Base-by-base conservation (phyloP, 2,797 vertebrate genomes). In the Lagodon rhomboides region DNA sequence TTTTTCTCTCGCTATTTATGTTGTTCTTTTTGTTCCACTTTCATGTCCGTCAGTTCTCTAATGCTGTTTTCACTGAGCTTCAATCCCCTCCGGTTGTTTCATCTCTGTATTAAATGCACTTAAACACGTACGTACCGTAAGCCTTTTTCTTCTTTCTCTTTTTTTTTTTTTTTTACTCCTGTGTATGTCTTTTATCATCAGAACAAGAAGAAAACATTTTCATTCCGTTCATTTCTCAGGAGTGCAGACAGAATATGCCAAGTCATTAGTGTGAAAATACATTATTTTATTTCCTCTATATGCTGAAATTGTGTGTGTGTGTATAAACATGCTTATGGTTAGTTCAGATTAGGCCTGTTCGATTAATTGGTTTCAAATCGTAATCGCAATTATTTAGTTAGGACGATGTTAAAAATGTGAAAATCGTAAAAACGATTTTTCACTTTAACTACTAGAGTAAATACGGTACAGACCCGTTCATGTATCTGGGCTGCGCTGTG, bases 91-190 rank as follows among this genome's bases (percentile, higher is more conserved):
- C 41, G 30, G 38, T 79, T 71, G 47, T 86, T 87, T 85, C 59
- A 73, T 83, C 60, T 85, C 54, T 82, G 51, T 86, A 92, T 94
- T 91, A 90, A 93, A 93, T 90, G 88, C 89, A 91, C 90, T 90
- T 90, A 73, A 85, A 88, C 62, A 67, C 86, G 49, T 61, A 73
- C 53, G 49, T 66, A n/a, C n/a, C n/a, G n/a, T 5, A 43, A 44
- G 30, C 13, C 54, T 55, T 44, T 44, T 66, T 16, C 27, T 12
- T 55, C 11, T 12, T 47, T 47, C 16, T 59, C 55, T 66, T 13
- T 46, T 12, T 54, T n/a, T 10, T 46, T 46, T 15, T 51, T 43
- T 25, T 70, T 38, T 9, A 41, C 9, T 43, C 20, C 47, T 34
- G 18, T 77, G 10, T 38, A 4, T 72, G 7, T 23, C 7, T n/a